These are phyloP conservation scores for Clanis bilineata DNA, from an alignment of 2,888 invertebrate species.

Conservation along the genomic window DNA sequence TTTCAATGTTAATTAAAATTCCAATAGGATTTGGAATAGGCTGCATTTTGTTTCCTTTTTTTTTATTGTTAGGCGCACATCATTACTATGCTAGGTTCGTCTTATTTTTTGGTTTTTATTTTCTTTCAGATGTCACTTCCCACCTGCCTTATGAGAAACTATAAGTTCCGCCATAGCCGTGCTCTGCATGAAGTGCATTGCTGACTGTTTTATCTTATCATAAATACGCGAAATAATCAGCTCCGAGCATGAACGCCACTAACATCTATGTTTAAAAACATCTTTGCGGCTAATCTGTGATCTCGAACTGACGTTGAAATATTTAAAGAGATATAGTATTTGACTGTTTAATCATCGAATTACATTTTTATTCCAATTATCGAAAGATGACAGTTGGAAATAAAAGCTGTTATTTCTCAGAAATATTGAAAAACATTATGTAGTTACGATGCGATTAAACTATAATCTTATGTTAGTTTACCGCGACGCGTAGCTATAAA, in stretches of 20 bases:
- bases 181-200: conserved; percentile 77
- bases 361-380: background rate
- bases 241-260: conserved; percentile 60
- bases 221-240: conserved; percentile 46
- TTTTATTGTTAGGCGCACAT: background rate
- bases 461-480: background rate
- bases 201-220: conserved; percentile 60
- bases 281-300: conserved; percentile 15
- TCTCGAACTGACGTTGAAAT: conserved; percentile 9
- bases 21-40: background rate
- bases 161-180: conserved; percentile 84
- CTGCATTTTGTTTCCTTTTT: background rate
- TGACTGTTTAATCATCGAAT: background rate
- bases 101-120: conserved; percentile 68
- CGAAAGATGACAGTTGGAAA: background rate
- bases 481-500: too few species aligned
- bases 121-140: conserved; percentile 94
- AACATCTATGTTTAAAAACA: conserved; percentile 38
- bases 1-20: background rate
- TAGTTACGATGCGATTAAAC: too few species aligned
- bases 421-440: too few species aligned
- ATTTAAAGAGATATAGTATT: background rate
- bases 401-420: too few species aligned
- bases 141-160: conserved; percentile 96
- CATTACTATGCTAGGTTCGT: conserved; percentile 24